Conservation (phyloP, 1,140 invertebrate species). For the Dolichoris vasculosae region DNA sequence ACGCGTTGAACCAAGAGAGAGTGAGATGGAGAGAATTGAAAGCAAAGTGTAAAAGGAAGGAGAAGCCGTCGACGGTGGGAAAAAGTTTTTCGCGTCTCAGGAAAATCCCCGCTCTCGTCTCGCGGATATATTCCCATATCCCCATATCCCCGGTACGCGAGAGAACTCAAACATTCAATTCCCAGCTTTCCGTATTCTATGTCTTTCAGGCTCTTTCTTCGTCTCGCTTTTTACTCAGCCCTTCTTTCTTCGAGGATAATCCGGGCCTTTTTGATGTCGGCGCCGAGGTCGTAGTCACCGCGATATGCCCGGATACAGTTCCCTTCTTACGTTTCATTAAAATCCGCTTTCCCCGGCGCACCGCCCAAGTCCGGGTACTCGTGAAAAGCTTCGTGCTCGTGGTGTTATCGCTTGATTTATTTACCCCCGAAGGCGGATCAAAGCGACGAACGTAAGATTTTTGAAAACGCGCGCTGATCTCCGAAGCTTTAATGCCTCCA, state of each 20-base stretch:
- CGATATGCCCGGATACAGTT: background rate
- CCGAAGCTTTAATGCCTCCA: background rate
- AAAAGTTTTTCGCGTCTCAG: slow-evolving; percentile 21
- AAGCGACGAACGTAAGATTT: background rate
- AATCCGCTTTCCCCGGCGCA: slow-evolving; percentile 31
- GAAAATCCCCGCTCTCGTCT: slow-evolving; percentile 40
- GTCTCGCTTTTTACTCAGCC: background rate
- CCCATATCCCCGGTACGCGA: too few species aligned
- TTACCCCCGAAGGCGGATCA: background rate
- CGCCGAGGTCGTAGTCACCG: background rate
- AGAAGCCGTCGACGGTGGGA: background rate
- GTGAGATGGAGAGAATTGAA: background rate
- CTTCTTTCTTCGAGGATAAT: slow-evolving; percentile 38
- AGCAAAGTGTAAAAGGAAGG: background rate
- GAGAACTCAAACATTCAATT: slow-evolving; percentile 57
- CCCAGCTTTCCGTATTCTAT: slow-evolving; percentile 12
- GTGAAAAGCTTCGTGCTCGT: background rate
- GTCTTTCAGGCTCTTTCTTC: slow-evolving; percentile 16
- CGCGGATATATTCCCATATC: slow-evolving; percentile 27
- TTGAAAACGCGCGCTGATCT: background rate
- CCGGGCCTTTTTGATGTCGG: background rate
- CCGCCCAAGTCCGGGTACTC: background rate
- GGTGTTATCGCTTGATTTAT: slow-evolving; percentile 19
- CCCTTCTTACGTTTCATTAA: slow-evolving; percentile 40
- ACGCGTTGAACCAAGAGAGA: background rate